Base-by-base conservation (phyloP, 1,140 invertebrate species). In the Drosophila suzukii region DNA sequence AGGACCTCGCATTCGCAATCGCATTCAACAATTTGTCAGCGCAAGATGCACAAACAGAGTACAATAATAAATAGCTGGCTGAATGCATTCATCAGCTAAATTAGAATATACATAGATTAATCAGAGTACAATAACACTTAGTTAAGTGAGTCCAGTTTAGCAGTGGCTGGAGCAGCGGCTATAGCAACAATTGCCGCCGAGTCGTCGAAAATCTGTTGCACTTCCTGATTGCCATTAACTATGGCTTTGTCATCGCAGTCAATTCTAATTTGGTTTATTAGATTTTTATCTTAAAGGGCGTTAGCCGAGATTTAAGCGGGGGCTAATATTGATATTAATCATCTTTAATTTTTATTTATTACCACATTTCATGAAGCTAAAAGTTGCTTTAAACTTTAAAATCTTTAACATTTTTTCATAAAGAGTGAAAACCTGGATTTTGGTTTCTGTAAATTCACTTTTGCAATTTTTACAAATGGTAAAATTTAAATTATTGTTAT, bases 21-120 rank as follows among this genome's bases (percentile, higher is more conserved):
- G 75, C 66, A 79, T 74, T 70, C 83, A 86, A 63, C 66, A 82
- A 76, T 67, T 82, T 75, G 79, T 57, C 50, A 61, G 43, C 63
- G 39, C 61, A 82, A 81, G 74, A 73, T 81, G 73, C 59, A 46
- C 72, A 68, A 63, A 75, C 58, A 61, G 43, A 41, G 54, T 67
- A 67, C 60, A 75, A 80, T 59, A 70, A 70, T 59, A 70, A 70
- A 54, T 67, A 63, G 38, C 41, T 44, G 46, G 15, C 32, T 63
- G 53, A 80, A 80, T 75, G 67, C 73, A 84, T 72, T 79, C 68
- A 77, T 56, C 67, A 77, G 51, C 75, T 78, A 81, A 85, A 86
- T 86, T 77, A 68, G 83, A 85, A 73, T 81, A 70, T 77, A 68
- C 73, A 77, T 77, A 70, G 79, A 81, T 81, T 81, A 82, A 82